Evolutionary conservation across 1,140 invertebrate genomes (phyloP).

Genomic region (Euborellia annulipes): DNA sequence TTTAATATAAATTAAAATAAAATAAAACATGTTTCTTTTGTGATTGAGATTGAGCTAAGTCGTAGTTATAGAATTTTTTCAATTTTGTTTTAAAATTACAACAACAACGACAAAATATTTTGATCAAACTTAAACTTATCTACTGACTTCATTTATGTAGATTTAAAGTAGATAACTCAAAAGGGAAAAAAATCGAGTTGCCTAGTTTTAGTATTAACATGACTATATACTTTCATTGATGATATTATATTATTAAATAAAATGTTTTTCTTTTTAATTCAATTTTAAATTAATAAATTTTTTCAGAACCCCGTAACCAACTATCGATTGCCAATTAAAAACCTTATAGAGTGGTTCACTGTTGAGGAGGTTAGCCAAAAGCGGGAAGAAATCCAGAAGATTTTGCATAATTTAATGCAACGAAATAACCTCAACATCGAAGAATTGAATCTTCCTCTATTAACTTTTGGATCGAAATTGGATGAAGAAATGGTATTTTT

Average conservation of each 20-base stretch:
- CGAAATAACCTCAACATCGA: slow-evolving; percentile 27
- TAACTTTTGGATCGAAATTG: slow-evolving; percentile 29
- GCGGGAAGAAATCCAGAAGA: slow-evolving; percentile 57
- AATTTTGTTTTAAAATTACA: too few relatives aligned
- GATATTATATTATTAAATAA: slow-evolving; percentile 7
- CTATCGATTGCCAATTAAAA: slow-evolving; percentile 57
- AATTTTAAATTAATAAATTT: slow-evolving; percentile 7
- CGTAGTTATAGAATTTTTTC: too few relatives aligned
- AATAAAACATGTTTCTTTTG: too few relatives aligned
- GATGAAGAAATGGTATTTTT: too few relatives aligned
- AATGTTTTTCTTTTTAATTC: neutral
- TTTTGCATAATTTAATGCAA: slow-evolving; percentile 53
- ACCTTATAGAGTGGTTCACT: slow-evolving; percentile 54
- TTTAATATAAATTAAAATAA: too few relatives aligned
- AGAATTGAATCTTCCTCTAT: slow-evolving; percentile 25
- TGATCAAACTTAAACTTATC: too few relatives aligned
- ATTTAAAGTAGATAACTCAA: too few relatives aligned
- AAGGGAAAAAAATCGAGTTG: too few relatives aligned
- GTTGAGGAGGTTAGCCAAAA: slow-evolving; percentile 59
- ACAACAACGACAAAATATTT: too few relatives aligned
- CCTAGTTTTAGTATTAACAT: too few relatives aligned
- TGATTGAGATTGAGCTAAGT: too few relatives aligned
- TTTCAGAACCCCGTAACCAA: slow-evolving; percentile 54
- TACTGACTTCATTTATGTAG: too few relatives aligned
- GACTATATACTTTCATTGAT: slow-evolving; percentile 4